These are phyloP conservation scores for Channallabes apus DNA, from an alignment of 2,797 vertebrate species.

Conservation along the genomic window DNA sequence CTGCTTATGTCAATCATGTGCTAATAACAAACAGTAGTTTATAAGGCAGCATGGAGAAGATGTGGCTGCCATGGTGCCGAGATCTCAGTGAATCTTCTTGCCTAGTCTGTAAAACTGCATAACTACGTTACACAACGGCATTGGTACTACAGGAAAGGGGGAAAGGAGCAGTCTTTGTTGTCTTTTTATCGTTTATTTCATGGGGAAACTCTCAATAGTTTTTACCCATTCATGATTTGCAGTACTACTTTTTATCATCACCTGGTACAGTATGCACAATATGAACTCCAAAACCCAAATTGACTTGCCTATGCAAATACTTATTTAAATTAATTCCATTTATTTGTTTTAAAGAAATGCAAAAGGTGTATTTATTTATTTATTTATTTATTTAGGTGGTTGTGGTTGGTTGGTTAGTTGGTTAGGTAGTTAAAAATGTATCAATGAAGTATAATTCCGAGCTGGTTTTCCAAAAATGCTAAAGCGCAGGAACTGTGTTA, in stretches of 20 bases:
- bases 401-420: no score
- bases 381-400: no score
- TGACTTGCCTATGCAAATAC: neutral
- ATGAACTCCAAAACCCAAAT: neutral
- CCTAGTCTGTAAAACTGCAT: neutral
- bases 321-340: neutral
- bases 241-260: neutral
- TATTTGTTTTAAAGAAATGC: neutral
- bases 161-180: neutral
- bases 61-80: neutral
- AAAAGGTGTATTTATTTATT: no score
- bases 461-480: no score
- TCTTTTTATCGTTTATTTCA: neutral
- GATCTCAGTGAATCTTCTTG: neutral
- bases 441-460: no score
- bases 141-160: neutral
- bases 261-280: neutral
- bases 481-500: no score
- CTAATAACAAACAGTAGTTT: neutral
- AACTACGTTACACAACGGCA: no score
- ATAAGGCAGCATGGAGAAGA: neutral
- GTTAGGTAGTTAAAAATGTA: no score
- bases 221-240: neutral
- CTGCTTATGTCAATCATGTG: neutral
- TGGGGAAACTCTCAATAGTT: neutral